Base-by-base conservation (phyloP, 2,888 invertebrate genomes). In the Alloscopus bannaensis region DNA sequence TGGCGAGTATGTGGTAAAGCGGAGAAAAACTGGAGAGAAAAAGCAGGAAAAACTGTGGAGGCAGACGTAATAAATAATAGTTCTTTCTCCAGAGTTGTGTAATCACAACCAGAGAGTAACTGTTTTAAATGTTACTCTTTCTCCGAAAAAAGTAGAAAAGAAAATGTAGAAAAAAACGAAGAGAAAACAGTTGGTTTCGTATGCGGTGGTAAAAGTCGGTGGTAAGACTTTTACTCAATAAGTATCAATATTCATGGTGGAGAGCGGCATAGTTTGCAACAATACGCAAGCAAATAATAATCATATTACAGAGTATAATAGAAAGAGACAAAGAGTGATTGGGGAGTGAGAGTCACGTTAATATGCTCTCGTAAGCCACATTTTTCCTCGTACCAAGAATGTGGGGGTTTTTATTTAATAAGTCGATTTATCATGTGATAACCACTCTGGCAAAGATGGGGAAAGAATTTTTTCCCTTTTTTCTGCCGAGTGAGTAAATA, bases 61-160 rank as follows among this genome's bases (percentile, higher is more conserved):
- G 69, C 68, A 76, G 62, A 69, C 76, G n/a, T n/a, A n/a, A 76
- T 76, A 62, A 69, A 69, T 76, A 76, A 76, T 76, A 76, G 76
- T 36, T 64, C 26, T 76, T 52, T 64, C 64, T 22, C 47, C 47
- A 16, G 28, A 18, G 28, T 64, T 31, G 29, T 18, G 42, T 69
- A 68, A 69, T 76, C 76, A 40, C 36, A 76, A 47, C 13, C 16
- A 36, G 65, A 57, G 40, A 64, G 55, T 6, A 55, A 72, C 64
- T 64, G 22, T 20, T 66, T 64, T 65, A 75, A 75, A 75, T 75
- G 57, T 26, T 50, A 66, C 68, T 75, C 60, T 66, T 50, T 65
- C 65, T 29, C 59, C 22, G 26, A 72, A 64, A 36, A 50, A 36
- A 26, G 36, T 26, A 22, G 62, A 47, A 47, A 45, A 26, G 16